Evolutionary conservation across 2,888 invertebrate species (phyloP).

Genomic region (Nasonovia ribisnigri): DNA sequence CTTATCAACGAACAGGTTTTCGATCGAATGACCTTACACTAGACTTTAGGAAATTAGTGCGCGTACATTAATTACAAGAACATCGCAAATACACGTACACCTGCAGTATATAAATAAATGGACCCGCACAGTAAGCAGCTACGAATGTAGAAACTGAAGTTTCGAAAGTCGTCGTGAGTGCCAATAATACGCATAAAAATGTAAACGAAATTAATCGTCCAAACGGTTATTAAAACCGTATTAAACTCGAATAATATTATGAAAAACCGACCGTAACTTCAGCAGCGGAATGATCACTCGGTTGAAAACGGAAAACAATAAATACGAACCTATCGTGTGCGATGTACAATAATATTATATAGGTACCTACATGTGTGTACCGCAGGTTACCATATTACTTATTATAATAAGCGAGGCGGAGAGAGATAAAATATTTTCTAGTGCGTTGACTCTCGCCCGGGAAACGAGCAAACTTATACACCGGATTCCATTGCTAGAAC

Average conservation of each 20-base stretch:
- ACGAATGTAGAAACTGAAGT: conserved; percentile 7
- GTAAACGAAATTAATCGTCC: neutral
- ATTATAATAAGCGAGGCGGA: neutral
- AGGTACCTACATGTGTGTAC: neutral
- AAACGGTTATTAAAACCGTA: neutral
- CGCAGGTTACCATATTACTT: neutral
- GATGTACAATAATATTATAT: neutral
- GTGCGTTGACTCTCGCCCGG: conserved; percentile 57
- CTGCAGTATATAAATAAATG: neutral
- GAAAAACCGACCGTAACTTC: neutral
- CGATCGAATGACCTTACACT: conserved; percentile 25
- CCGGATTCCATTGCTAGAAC: conserved; percentile 48
- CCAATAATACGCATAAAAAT: neutral
- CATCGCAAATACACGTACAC: neutral
- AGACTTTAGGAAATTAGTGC: conserved; percentile 12
- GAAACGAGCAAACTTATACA: conserved; percentile 47
- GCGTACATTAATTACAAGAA: conserved; percentile 2
- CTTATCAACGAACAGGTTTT: conserved; percentile 32
- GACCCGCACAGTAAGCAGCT: neutral
- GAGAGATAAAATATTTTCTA: conserved; percentile 60
- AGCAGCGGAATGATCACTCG: neutral
- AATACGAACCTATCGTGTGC: neutral
- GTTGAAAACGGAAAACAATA: neutral
- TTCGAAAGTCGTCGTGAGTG: neutral
- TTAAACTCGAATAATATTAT: neutral